phyloP scores from a whole-genome alignment of 2,797 vertebrate species.

The Schizopygopsis malacanthus region DNA sequence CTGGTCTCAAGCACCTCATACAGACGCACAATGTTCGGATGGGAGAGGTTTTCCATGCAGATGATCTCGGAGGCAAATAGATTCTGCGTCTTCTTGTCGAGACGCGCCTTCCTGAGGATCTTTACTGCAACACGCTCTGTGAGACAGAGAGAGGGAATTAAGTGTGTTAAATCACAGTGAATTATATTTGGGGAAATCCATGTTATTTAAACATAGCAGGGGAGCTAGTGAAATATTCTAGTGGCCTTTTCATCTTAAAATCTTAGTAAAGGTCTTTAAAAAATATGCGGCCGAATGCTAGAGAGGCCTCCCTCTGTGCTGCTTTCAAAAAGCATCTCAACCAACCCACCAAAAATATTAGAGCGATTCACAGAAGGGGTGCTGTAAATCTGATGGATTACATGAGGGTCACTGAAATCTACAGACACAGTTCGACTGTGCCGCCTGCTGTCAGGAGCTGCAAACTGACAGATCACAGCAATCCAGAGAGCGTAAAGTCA shows the following conservation, averaged over 20 bases:
- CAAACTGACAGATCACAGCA: background rate
- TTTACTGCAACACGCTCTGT: slow-evolving; percentile 83
- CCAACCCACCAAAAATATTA: slow-evolving; percentile 42
- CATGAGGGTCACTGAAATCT: slow-evolving; percentile 37
- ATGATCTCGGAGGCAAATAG: slow-evolving; percentile 74
- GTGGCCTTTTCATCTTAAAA: background rate
- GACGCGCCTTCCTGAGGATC: slow-evolving; percentile 75
- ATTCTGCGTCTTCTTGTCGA: slow-evolving; percentile 69
- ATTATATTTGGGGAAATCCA: background rate
- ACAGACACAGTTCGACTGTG: slow-evolving; percentile 15
- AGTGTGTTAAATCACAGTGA: background rate
- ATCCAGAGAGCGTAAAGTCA: background rate
- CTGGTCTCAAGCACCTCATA: slow-evolving; percentile 82
- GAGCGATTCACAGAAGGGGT: slow-evolving; percentile 49
- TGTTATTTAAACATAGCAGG: background rate
- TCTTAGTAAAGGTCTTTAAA: slow-evolving; percentile 54
- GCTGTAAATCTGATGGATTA: slow-evolving; percentile 50
- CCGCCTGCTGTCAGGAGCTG: background rate
- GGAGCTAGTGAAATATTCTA: background rate
- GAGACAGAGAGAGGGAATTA: slow-evolving; percentile 24
- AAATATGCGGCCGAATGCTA: slow-evolving; percentile 44
- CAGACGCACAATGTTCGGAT: slow-evolving; percentile 82
- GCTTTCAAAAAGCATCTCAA: slow-evolving; percentile 44
- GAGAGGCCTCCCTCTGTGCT: slow-evolving; percentile 2
- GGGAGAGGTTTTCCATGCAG: slow-evolving; percentile 81